A percentile compares a stretch with the other conserved stretches of the same genome.
Evolutionary conservation across 2,888 invertebrate genomes (phyloP).

Genomic region (Omphaloscelis lunosa): DNA sequence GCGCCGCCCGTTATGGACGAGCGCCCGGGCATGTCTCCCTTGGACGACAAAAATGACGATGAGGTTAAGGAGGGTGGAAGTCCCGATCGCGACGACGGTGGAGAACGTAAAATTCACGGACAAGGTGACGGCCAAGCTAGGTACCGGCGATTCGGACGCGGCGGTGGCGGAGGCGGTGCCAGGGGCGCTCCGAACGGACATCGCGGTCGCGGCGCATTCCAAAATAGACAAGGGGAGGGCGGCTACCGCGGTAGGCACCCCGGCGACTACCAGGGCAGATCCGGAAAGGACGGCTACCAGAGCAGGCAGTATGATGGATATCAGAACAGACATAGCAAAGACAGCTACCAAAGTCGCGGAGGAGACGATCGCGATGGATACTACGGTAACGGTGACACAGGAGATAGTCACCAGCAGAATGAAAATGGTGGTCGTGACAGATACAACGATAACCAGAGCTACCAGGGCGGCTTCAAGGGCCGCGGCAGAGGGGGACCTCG

Average conservation of each 20-base stretch:
- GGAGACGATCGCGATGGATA: constrained; percentile 78
- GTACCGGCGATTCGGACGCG: constrained; percentile 82
- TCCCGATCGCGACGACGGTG: constrained; percentile 81
- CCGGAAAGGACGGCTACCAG: constrained; percentile 83
- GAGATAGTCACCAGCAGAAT: constrained; percentile 85
- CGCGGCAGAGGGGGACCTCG: constrained; percentile 88
- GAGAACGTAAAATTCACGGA: constrained; percentile 82
- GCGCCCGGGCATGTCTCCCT: constrained; percentile 70
- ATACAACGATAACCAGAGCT: constrained; percentile 87
- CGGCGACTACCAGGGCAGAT: constrained; percentile 80
- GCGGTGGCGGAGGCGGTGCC: constrained; percentile 73
- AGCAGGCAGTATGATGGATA: constrained; percentile 82
- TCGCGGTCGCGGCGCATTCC: constrained; percentile 83
- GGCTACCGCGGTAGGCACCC: constrained; percentile 81
- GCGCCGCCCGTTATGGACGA: constrained; percentile 65
- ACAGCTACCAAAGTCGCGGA: constrained; percentile 77
- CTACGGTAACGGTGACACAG: constrained; percentile 85
- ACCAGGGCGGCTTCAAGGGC: constrained; percentile 90
- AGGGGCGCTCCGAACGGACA: constrained; percentile 85
- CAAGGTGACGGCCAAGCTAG: constrained; percentile 86
- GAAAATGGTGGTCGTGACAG: constrained; percentile 89
- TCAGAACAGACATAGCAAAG: constrained; percentile 81
- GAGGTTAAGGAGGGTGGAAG: constrained; percentile 82
- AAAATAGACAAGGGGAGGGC: constrained; percentile 78
- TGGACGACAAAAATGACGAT: constrained; percentile 77